A percentile compares a stretch with the other conserved stretches of the same genome.
phyloP scores from a whole-genome alignment of 2,888 invertebrate species.

The Stomorhina lunata region DNA sequence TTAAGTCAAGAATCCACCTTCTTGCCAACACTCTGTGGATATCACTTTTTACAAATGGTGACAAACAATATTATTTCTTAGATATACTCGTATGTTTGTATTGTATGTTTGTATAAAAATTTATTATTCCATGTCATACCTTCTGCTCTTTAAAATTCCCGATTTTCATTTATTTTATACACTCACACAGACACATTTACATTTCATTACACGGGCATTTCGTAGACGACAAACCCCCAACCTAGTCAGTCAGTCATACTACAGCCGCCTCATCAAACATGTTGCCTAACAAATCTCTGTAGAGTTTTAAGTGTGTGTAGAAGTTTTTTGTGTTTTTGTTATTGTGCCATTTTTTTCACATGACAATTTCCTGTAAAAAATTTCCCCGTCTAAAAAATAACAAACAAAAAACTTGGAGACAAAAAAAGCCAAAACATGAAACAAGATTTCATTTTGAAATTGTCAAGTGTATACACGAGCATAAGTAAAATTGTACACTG shows the following conservation, averaged over 20 bases:
- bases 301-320: background rate
- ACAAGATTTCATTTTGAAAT: conserved; percentile 9
- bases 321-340: background rate
- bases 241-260: too few relatives aligned
- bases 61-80: conserved; percentile 4
- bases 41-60: background rate
- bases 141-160: background rate
- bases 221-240: background rate
- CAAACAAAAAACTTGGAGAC: background rate
- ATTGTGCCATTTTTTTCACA: conserved; percentile 3
- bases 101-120: too few relatives aligned
- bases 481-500: background rate
- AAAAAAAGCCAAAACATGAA: background rate
- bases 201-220: background rate
- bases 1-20: too few relatives aligned
- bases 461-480: conserved; percentile 3
- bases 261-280: background rate
- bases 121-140: background rate
- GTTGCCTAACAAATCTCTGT: conserved; percentile 16
- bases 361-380: conserved; percentile 32
- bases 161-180: background rate
- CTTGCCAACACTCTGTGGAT: background rate
- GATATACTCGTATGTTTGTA: too few relatives aligned
- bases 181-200: background rate
- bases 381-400: background rate